phyloP scores from a whole-genome alignment of 1,140 invertebrate species.

The Spodoptera litura region DNA sequence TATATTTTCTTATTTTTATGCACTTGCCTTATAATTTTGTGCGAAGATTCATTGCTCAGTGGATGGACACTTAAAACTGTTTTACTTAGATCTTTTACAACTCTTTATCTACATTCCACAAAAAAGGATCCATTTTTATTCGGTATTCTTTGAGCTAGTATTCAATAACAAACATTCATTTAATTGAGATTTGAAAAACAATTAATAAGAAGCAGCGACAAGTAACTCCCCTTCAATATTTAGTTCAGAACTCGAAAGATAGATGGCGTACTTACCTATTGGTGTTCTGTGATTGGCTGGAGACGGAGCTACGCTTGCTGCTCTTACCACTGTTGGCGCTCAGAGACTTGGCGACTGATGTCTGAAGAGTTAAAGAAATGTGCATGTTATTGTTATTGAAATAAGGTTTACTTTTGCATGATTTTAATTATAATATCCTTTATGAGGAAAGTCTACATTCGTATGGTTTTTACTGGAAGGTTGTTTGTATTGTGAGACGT shows the following conservation, averaged over 20 bases:
- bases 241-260: background rate
- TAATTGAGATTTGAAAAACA: background rate
- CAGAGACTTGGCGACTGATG: conserved; percentile 81
- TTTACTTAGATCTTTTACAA: too few relatives aligned
- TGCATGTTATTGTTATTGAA: background rate
- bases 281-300: conserved; percentile 78
- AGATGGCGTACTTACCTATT: conserved; percentile 73
- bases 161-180: too few relatives aligned
- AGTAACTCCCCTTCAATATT: background rate
- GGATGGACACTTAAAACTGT: too few relatives aligned
- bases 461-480: background rate
- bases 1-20: too few relatives aligned
- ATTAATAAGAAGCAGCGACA: background rate
- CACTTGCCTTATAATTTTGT: too few relatives aligned
- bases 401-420: background rate
- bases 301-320: conserved; percentile 81
- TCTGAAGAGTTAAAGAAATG: conserved; percentile 63
- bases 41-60: too few relatives aligned
- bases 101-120: too few relatives aligned
- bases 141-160: too few relatives aligned
- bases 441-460: background rate
- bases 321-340: conserved; percentile 79
- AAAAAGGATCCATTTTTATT: too few relatives aligned
- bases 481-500: conserved; percentile 12
- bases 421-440: background rate